These are phyloP conservation scores for Solenodon paradoxus DNA, from an alignment of 2,113 vertebrate genomes.

Conservation along the genomic window DNA sequence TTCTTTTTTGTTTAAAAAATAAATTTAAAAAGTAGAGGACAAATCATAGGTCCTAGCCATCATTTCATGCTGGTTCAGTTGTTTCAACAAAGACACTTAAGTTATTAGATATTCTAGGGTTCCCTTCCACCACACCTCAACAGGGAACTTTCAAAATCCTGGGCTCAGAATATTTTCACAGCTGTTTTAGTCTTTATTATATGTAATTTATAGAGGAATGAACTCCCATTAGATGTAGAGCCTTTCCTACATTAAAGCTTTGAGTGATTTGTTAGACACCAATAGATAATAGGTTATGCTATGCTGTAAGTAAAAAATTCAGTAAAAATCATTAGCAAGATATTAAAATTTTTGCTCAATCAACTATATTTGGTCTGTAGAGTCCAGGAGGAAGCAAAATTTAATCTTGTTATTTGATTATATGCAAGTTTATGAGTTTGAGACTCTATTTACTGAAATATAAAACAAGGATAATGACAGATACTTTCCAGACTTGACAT, in stretches of 20 bases:
- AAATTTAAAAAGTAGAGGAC: not conserved
- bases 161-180: not conserved
- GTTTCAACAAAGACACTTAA: not conserved
- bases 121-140: rapidly evolving
- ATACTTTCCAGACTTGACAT: not conserved
- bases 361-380: not conserved
- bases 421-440: not conserved
- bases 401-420: not conserved
- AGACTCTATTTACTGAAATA: not conserved
- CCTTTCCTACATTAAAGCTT: not conserved
- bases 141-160: not conserved
- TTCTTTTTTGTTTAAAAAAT: no score
- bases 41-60: not conserved
- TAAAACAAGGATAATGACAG: not conserved
- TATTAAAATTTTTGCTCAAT: not conserved
- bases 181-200: not conserved
- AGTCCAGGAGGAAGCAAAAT: not conserved
- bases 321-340: not conserved
- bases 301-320: not conserved
- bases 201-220: not conserved
- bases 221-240: not conserved
- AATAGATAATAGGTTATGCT: not conserved
- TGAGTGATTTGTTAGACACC: not conserved
- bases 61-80: not conserved
- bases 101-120: not conserved